phyloP scores from a whole-genome alignment of 2,888 invertebrate genomes.

The Penaeus monodon region DNA sequence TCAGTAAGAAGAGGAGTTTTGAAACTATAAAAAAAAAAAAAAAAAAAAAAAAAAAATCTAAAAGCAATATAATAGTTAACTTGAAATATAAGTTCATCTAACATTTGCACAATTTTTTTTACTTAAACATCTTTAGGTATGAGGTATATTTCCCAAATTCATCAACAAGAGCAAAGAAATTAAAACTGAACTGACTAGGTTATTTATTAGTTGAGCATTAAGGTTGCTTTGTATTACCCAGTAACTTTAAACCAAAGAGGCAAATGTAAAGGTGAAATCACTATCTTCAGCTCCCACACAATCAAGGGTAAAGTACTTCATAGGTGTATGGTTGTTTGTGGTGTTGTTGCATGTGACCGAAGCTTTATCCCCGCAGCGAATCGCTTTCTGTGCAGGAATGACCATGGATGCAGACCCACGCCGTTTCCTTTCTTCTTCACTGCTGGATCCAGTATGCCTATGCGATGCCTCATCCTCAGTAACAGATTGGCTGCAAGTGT shows the following conservation, averaged over 20 bases:
- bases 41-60: too few species aligned
- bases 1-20: too few species aligned
- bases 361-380: conserved; percentile 15
- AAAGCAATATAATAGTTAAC: too few species aligned
- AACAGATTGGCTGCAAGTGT: neutral
- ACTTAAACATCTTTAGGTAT: neutral
- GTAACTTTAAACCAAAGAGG: too few species aligned
- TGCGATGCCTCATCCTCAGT: neutral
- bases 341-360: conserved; percentile 13
- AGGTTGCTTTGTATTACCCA: neutral
- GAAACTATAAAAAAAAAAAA: too few species aligned
- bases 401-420: conserved; percentile 22
- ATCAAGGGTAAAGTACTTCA: neutral
- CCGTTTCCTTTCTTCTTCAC: conserved; percentile 32
- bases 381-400: conserved; percentile 16
- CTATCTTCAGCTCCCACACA: neutral
- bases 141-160: neutral
- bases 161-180: neutral
- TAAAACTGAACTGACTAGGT: conserved; percentile 16
- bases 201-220: conserved; percentile 6
- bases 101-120: neutral
- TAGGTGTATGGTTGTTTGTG: conserved; percentile 28
- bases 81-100: too few species aligned
- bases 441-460: neutral
- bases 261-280: neutral